Conservation (phyloP, 2,888 invertebrate genomes). For the Sacculina carcini region DNA sequence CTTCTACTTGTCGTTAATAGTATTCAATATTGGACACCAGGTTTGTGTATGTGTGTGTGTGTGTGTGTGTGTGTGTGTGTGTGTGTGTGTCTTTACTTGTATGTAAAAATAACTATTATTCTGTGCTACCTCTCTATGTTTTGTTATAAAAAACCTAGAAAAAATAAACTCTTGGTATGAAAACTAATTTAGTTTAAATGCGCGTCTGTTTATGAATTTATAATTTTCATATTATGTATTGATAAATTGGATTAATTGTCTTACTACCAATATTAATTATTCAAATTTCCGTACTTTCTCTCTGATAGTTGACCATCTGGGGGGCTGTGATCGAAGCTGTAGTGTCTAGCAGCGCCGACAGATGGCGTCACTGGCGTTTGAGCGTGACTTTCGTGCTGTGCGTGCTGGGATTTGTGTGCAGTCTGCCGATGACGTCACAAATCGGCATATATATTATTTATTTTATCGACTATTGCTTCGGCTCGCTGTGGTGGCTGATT, state of each 20-base stretch:
- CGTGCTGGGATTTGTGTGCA: constrained; percentile 48
- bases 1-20: constrained; percentile 54
- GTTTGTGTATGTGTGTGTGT: constrained; percentile 16
- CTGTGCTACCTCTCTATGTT: too few species aligned
- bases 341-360: constrained; percentile 44
- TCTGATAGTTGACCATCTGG: constrained; percentile 48
- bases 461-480: constrained; percentile 55
- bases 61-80: not conserved
- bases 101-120: not conserved
- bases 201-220: too few species aligned
- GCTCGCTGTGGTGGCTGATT: constrained; percentile 66
- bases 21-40: constrained; percentile 67
- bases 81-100: too few species aligned
- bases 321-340: constrained; percentile 65
- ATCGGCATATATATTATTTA: constrained; percentile 54
- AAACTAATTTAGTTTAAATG: too few species aligned
- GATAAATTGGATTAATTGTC: too few species aligned
- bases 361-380: constrained; percentile 47
- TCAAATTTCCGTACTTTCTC: too few species aligned
- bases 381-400: constrained; percentile 60
- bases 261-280: too few species aligned
- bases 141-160: too few species aligned
- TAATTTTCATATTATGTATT: too few species aligned
- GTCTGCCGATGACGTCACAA: constrained; percentile 64
- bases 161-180: too few species aligned